A percentile compares a stretch with the other conserved stretches of the same genome.
These are phyloP conservation scores for Leptopilina syphax DNA, from an alignment of 2,888 invertebrate genomes.

Conservation along the genomic window DNA sequence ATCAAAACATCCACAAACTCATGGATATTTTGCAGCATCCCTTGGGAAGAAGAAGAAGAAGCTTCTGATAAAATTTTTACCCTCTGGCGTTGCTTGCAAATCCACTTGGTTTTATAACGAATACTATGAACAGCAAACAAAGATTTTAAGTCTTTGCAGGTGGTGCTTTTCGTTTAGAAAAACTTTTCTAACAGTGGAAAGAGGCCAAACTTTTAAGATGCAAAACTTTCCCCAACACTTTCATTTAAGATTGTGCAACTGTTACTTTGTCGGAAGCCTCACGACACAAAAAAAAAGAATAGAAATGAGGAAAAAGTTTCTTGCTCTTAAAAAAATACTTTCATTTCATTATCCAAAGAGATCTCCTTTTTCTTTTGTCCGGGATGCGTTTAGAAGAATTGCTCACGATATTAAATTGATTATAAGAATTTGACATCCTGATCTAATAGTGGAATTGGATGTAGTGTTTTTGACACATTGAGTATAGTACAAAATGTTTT, in stretches of 20 bases:
- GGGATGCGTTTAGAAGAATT: too few relatives aligned
- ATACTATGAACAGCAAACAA: not conserved
- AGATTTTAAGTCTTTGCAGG: conserved; percentile 15
- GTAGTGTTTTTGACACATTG: not conserved
- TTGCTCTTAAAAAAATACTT: not conserved
- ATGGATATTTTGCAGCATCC: conserved; percentile 51
- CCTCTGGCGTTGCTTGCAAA: conserved; percentile 44
- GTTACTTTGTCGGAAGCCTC: not conserved
- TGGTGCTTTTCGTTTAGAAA: conserved; percentile 4
- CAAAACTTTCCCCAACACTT: conserved; percentile 12
- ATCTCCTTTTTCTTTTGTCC: too few relatives aligned
- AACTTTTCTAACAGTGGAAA: not conserved
- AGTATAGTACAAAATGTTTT: not conserved
- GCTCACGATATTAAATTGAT: too few relatives aligned
- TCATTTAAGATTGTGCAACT: conserved; percentile 8
- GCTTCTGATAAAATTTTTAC: conserved; percentile 53
- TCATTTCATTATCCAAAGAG: not conserved
- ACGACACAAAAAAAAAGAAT: not conserved
- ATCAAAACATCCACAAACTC: conserved; percentile 67
- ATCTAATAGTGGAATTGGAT: too few relatives aligned
- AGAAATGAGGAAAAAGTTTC: not conserved
- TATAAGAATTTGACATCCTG: too few relatives aligned
- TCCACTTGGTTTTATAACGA: not conserved
- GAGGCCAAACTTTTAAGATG: not conserved
- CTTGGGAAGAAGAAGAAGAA: conserved; percentile 51